Percentiles rank a stretch among this genome's conserved stretches.
phyloP scores from a whole-genome alignment of 2,113 vertebrate genomes.

The Psilopogon haemacephalus region DNA sequence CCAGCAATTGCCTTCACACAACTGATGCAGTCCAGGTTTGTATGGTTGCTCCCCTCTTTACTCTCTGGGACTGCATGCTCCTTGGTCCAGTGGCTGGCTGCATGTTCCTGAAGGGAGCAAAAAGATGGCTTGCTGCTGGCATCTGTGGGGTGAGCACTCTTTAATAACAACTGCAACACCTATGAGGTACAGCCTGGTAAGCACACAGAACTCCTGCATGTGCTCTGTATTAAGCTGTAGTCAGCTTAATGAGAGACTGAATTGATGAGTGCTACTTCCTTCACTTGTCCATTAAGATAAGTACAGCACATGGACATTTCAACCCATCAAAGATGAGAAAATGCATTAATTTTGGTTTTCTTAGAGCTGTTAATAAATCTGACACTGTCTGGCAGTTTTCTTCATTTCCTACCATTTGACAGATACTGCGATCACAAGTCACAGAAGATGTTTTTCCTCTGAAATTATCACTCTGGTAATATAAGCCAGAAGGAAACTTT shows the following conservation, averaged over 20 bases:
- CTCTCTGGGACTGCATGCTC: accelerated
- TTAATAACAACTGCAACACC: not conserved
- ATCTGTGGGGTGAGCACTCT: not conserved
- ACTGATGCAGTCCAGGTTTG: not conserved
- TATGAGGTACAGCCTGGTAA: slow-evolving; percentile 32
- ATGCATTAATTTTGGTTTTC: slow-evolving; percentile 75
- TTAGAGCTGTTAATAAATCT: slow-evolving; percentile 77
- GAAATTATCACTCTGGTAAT: slow-evolving; percentile 75
- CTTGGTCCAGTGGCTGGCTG: not conserved
- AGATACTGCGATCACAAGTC: slow-evolving; percentile 76
- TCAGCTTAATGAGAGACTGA: slow-evolving; percentile 73
- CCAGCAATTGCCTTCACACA: not conserved
- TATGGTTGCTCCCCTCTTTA: not conserved
- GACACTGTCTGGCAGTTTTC: slow-evolving; percentile 79
- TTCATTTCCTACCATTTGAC: slow-evolving; percentile 77
- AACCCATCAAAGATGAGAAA: slow-evolving; percentile 74
- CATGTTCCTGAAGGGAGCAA: not conserved
- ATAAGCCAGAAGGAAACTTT: slow-evolving; percentile 73
- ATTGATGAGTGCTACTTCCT: slow-evolving; percentile 71
- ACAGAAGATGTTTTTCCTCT: slow-evolving; percentile 72
- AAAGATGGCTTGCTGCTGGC: not conserved
- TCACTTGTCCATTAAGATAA: slow-evolving; percentile 74
- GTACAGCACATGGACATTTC: slow-evolving; percentile 66
- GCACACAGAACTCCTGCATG: not conserved
- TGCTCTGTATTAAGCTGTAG: slow-evolving; percentile 29